Evolutionary conservation across 2,888 invertebrate species (phyloP).

Genomic region (Eupeodes latifasciatus): DNA sequence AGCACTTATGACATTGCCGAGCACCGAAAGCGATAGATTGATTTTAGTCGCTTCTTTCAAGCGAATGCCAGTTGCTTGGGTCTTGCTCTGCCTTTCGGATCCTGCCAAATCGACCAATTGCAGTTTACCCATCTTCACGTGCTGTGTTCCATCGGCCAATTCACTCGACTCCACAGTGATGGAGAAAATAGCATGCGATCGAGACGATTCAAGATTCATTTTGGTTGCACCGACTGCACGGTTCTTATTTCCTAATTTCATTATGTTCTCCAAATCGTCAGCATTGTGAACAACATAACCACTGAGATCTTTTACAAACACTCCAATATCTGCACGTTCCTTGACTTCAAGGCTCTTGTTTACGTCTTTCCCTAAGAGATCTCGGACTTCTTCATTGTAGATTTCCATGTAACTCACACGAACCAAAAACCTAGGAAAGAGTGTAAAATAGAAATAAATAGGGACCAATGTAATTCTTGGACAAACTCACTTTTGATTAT

Average conservation of each 20-base stretch:
- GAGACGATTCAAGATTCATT: slow-evolving; percentile 98
- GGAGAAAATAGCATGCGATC: slow-evolving; percentile 99
- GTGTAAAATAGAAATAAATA: neutral
- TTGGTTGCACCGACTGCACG: slow-evolving; percentile 95
- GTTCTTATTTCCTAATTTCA: slow-evolving; percentile 98
- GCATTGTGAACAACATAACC: slow-evolving; percentile 99
- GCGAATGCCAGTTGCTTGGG: slow-evolving; percentile 96
- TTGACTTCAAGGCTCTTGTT: slow-evolving; percentile 95
- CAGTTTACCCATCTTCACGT: slow-evolving; percentile 97
- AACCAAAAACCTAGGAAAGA: slow-evolving; percentile 91
- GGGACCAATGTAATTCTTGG: neutral
- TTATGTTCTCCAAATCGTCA: slow-evolving; percentile 96
- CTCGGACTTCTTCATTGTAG: slow-evolving; percentile 99
- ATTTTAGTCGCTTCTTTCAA: slow-evolving; percentile 99
- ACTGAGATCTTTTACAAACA: slow-evolving; percentile 98
- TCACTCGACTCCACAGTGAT: slow-evolving; percentile 98
- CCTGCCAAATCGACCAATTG: slow-evolving; percentile 99
- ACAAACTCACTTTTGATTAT: slow-evolving; percentile 91
- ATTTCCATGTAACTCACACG: slow-evolving; percentile 99
- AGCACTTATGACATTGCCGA: slow-evolving; percentile 99
- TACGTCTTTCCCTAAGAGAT: slow-evolving; percentile 95
- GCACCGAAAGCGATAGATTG: slow-evolving; percentile 97
- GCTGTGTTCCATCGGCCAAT: slow-evolving; percentile 91
- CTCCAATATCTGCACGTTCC: slow-evolving; percentile 97
- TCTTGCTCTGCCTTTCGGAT: slow-evolving; percentile 98